These are phyloP conservation scores for Eulithis testata DNA, from an alignment of 2,888 invertebrate species.

Conservation along the genomic window DNA sequence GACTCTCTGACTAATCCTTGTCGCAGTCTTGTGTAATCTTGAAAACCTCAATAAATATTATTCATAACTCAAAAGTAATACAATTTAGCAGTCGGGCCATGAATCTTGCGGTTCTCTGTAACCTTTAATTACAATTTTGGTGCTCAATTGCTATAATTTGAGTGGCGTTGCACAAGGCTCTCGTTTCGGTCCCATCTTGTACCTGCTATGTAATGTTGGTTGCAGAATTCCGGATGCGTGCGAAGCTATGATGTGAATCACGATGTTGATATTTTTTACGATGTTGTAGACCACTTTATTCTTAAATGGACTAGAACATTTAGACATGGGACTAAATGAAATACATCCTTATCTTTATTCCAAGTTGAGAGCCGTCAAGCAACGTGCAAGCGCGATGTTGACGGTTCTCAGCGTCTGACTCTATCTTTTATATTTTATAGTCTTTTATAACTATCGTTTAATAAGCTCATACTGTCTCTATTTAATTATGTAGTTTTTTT, in stretches of 20 bases:
- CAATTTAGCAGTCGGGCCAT: conserved; percentile 27
- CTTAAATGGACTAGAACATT: too few species aligned
- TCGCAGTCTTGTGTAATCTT: conserved; percentile 12
- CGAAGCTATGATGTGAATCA: conserved; percentile 11
- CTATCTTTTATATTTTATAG: too few species aligned
- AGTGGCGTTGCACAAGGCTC: conserved; percentile 36
- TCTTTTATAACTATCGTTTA: too few species aligned
- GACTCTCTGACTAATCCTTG: neutral
- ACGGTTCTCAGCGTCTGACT: too few species aligned
- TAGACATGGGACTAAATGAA: too few species aligned
- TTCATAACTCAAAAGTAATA: conserved; percentile 16
- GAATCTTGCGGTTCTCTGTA: conserved; percentile 32
- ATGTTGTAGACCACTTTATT: too few species aligned
- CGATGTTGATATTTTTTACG: conserved; percentile 5
- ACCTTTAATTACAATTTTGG: conserved; percentile 42
- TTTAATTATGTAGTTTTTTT: too few species aligned
- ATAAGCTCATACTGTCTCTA: too few species aligned
- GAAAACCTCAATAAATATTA: conserved; percentile 23
- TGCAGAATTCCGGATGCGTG: conserved; percentile 22
- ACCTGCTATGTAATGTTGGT: conserved; percentile 21
- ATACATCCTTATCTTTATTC: too few species aligned
- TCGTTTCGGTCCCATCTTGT: conserved; percentile 27
- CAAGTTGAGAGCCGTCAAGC: too few species aligned
- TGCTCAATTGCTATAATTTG: conserved; percentile 36
- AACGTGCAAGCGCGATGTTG: too few species aligned